Percentiles rank a stretch among this genome's conserved stretches.
phyloP scores from a whole-genome alignment of 1,140 invertebrate species.

The Orchesella cincta region DNA sequence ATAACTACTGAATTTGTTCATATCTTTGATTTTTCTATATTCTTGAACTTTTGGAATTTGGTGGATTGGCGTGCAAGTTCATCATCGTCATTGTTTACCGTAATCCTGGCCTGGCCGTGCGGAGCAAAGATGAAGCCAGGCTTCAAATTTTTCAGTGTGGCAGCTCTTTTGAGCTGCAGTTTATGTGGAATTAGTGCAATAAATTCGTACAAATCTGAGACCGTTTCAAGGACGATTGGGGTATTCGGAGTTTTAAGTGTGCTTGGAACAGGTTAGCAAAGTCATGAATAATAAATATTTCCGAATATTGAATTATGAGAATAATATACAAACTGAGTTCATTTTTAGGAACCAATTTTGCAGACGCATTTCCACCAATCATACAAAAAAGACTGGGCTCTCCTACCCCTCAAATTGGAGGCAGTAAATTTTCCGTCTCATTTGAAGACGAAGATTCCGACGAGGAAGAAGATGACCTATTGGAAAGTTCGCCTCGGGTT shows the following conservation, averaged over 20 bases:
- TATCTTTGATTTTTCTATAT: background rate
- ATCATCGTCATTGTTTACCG: background rate
- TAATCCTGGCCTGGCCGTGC: background rate
- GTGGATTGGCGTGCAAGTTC: background rate
- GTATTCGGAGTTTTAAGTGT: background rate
- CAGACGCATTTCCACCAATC: background rate
- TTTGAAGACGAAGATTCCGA: slow-evolving; percentile 23
- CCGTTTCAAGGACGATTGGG: background rate
- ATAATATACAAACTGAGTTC: background rate
- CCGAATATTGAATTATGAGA: background rate
- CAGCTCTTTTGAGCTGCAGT: background rate
- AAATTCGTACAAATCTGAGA: background rate
- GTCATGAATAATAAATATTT: background rate
- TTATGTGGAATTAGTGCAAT: background rate
- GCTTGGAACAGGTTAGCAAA: background rate
- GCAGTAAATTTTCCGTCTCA: background rate
- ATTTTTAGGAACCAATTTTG: background rate
- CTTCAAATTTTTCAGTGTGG: slow-evolving; percentile 22
- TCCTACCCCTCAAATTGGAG: background rate
- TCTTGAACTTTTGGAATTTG: background rate
- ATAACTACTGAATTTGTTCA: too few relatives aligned
- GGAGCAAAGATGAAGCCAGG: background rate
- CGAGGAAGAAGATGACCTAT: slow-evolving; percentile 28
- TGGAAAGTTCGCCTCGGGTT: background rate
- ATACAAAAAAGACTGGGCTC: background rate